A percentile compares a stretch with the other conserved stretches of the same genome.
Conservation (phyloP, 2,888 invertebrate genomes). For the Aphodius granarius region DNA sequence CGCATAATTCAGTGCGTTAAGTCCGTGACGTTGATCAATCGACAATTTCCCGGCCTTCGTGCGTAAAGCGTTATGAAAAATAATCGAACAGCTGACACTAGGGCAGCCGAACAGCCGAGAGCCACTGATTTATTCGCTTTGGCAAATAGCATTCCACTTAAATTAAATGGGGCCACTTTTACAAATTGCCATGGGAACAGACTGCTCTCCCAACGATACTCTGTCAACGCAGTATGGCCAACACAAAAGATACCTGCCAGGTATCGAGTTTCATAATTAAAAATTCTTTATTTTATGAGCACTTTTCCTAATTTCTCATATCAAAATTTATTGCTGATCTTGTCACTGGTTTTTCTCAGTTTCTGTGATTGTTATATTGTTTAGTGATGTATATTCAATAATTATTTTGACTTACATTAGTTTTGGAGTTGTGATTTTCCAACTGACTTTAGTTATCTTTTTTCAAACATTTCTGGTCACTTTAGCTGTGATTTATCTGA, state of each 20-base stretch:
- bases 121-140: constrained; percentile 40
- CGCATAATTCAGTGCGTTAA: background rate
- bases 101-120: constrained; percentile 29
- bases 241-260: background rate
- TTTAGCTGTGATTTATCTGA: too few species aligned
- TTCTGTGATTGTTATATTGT: too few species aligned
- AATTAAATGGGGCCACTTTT: constrained; percentile 38
- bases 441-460: background rate
- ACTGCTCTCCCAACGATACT: background rate
- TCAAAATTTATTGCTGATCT: too few species aligned
- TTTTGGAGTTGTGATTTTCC: too few species aligned
- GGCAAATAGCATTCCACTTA: constrained; percentile 38
- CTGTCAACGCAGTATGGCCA: background rate
- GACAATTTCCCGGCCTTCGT: background rate
- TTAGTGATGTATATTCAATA: too few species aligned
- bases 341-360: too few species aligned
- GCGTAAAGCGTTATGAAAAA: background rate
- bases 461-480: background rate
- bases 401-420: too few species aligned
- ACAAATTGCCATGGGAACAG: constrained; percentile 35
- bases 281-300: too few species aligned
- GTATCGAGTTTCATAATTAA: background rate
- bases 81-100: background rate
- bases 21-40: background rate
- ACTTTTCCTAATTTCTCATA: too few species aligned